phyloP scores from a whole-genome alignment of 2,888 invertebrate species.

The Drosophila robusta region DNA sequence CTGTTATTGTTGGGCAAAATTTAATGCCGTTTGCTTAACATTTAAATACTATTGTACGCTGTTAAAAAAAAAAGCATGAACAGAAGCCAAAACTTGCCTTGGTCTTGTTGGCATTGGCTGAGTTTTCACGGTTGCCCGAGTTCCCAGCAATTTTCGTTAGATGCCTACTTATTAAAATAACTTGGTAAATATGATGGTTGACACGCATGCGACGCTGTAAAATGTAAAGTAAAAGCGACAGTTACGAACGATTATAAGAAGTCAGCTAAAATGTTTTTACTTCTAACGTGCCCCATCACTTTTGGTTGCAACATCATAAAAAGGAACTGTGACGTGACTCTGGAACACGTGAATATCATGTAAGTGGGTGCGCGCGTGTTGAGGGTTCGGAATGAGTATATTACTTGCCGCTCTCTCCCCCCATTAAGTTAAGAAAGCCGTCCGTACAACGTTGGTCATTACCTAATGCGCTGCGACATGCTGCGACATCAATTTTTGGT shows the following conservation, averaged over 20 bases:
- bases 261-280: conserved; percentile 43
- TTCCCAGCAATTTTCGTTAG: background rate
- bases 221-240: background rate
- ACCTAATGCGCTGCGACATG: conserved; percentile 70
- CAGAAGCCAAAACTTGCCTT: conserved; percentile 3
- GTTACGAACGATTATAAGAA: conserved; percentile 57
- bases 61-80: conserved; percentile 1
- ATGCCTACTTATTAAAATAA: conserved; percentile 48
- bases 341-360: conserved; percentile 61
- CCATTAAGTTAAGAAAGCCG: conserved; percentile 31
- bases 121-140: conserved; percentile 1
- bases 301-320: conserved; percentile 64
- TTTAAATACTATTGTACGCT: conserved; percentile 27
- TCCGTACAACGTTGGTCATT: conserved; percentile 59
- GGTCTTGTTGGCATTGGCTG: conserved; percentile 14
- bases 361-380: conserved; percentile 65
- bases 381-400: conserved; percentile 42
- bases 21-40: too few relatives aligned
- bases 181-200: conserved; percentile 65
- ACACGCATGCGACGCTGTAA: conserved; percentile 43
- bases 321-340: conserved; percentile 52
- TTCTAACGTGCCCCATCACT: conserved; percentile 12
- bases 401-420: conserved; percentile 26
- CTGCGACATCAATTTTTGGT: conserved; percentile 77
- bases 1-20: too few relatives aligned